These are phyloP conservation scores for Anastrepha ludens DNA, from an alignment of 1,140 invertebrate species.

Conservation along the genomic window DNA sequence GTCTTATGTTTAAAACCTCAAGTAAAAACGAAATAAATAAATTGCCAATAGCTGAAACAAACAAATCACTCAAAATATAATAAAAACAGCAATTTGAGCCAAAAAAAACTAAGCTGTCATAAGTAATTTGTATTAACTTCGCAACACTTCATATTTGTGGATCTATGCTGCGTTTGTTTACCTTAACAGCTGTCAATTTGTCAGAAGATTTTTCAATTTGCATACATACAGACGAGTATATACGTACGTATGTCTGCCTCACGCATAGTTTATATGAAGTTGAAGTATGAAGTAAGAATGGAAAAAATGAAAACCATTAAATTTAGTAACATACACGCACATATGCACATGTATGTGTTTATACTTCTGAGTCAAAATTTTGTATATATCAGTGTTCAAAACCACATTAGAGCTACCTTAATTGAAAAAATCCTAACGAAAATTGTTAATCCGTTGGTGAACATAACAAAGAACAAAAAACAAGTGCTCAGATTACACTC, in stretches of 20 bases:
- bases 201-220: neutral
- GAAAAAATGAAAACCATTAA: neutral
- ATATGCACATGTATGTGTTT: neutral
- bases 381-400: no score
- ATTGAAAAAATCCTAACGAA: no score
- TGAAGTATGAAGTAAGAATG: neutral
- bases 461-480: no score
- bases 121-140: conserved; percentile 39
- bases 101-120: conserved; percentile 31
- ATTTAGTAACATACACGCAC: neutral
- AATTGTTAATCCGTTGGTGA: no score
- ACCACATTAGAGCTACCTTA: no score
- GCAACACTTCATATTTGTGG: neutral
- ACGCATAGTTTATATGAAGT: neutral
- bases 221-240: neutral
- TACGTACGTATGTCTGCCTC: neutral
- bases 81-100: neutral
- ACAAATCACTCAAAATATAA: conserved; percentile 49
- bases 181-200: conserved; percentile 25
- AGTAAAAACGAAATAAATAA: conserved; percentile 6
- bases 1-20: neutral
- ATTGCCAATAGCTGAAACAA: conserved; percentile 22
- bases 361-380: no score
- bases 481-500: no score
- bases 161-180: neutral